A percentile compares a stretch with the other conserved stretches of the same genome.
These are phyloP conservation scores for Lampropteryx suffumata DNA, from an alignment of 2,888 invertebrate species.

Conservation along the genomic window DNA sequence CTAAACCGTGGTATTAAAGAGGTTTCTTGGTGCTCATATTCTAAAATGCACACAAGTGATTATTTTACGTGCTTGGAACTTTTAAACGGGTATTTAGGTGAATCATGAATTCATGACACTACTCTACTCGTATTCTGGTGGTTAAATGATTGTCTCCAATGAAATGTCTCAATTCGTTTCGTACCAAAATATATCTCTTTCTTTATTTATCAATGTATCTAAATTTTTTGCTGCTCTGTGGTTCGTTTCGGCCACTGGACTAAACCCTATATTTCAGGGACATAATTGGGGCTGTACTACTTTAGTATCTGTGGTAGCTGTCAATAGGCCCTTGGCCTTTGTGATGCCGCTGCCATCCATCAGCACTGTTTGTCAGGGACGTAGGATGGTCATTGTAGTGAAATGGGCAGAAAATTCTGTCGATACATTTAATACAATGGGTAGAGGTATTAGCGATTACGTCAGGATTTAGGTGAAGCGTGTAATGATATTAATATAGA, in stretches of 20 bases:
- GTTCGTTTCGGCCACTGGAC: slow-evolving; percentile 50
- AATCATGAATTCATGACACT: background rate
- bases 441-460: slow-evolving; percentile 64
- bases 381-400: slow-evolving; percentile 58
- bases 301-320: slow-evolving; percentile 44
- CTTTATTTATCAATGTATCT: slow-evolving; percentile 21
- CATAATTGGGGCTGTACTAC: slow-evolving; percentile 58
- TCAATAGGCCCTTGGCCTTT: slow-evolving; percentile 70
- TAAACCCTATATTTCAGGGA: slow-evolving; percentile 44
- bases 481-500: slow-evolving; percentile 48
- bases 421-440: slow-evolving; percentile 65
- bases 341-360: slow-evolving; percentile 69
- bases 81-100: background rate
- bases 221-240: slow-evolving; percentile 44
- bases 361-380: slow-evolving; percentile 64
- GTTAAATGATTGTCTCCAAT: background rate
- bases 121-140: background rate
- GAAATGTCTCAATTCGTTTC: slow-evolving; percentile 11
- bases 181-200: slow-evolving; percentile 19
- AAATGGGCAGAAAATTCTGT: slow-evolving; percentile 73
- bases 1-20: too few relatives aligned
- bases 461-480: slow-evolving; percentile 42
- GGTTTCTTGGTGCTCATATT: too few relatives aligned
- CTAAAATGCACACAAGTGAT: too few relatives aligned
- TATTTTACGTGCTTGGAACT: too few relatives aligned